phyloP scores from a whole-genome alignment of 2,888 invertebrate genomes.

The Hemithea aestivaria region DNA sequence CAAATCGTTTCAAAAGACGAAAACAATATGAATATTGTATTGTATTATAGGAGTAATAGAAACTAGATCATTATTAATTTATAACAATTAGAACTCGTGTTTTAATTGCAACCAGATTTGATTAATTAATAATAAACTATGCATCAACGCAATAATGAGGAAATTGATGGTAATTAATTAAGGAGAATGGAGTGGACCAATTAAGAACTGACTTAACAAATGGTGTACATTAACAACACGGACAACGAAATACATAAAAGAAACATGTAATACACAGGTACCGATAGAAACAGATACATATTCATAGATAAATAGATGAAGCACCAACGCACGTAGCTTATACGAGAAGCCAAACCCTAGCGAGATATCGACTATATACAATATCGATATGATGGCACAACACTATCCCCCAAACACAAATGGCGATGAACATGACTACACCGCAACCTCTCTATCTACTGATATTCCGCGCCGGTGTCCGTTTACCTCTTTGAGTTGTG shows the following conservation, averaged over 20 bases:
- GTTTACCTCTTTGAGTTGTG: conserved; percentile 95
- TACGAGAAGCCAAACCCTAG: conserved; percentile 34
- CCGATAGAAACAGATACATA: conserved; percentile 48
- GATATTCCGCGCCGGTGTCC: conserved; percentile 38
- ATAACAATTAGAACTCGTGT: no score
- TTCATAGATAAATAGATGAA: conserved; percentile 71
- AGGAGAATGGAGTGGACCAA: not conserved
- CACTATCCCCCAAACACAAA: conserved; percentile 51
- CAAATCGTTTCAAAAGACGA: no score
- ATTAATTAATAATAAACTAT: no score
- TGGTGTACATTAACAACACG: conserved; percentile 69
- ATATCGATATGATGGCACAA: conserved; percentile 33
- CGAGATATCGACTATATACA: conserved; percentile 27
- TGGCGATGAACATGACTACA: conserved; percentile 67
- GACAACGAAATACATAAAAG: conserved; percentile 54
- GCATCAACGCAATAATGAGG: no score
- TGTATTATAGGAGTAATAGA: no score
- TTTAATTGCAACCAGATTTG: no score
- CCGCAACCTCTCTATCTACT: conserved; percentile 70
- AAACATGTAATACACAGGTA: conserved; percentile 60
- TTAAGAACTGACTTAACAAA: conserved; percentile 6
- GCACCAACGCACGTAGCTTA: conserved; percentile 65
- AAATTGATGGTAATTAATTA: no score
- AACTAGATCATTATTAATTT: no score
- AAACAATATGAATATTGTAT: no score